Conservation (phyloP, 2,888 invertebrate species). For the Lymantria monacha region DNA sequence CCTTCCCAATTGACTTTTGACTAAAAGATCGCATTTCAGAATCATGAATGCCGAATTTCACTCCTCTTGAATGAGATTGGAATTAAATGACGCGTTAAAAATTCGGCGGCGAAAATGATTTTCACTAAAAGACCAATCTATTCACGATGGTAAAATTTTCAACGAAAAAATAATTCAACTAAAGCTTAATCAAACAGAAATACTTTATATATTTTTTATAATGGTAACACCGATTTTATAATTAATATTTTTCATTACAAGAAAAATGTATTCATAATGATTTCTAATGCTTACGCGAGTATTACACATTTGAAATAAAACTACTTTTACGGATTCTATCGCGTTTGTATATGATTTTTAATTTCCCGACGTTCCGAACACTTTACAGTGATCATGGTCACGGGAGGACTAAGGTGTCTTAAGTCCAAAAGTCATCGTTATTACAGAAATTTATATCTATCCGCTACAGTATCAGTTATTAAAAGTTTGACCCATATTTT, state of each 20-base stretch:
- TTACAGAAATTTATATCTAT: too few species aligned
- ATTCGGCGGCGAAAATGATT: constrained; percentile 13
- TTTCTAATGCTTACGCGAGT: too few species aligned
- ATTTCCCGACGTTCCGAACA: too few species aligned
- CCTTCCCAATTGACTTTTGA: constrained; percentile 12
- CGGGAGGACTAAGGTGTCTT: too few species aligned
- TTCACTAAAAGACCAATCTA: constrained; percentile 10
- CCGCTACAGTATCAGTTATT: too few species aligned
- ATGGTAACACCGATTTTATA: not conserved
- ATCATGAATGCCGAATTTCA: constrained; percentile 21
- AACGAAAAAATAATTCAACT: not conserved
- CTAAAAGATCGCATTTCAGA: constrained; percentile 15
- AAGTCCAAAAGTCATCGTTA: too few species aligned
- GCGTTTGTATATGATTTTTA: too few species aligned
- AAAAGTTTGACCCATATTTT: too few species aligned
- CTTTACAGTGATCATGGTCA: too few species aligned
- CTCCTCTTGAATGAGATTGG: constrained; percentile 22
- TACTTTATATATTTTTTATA: not conserved
- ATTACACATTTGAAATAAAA: too few species aligned
- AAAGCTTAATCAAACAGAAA: constrained; percentile 3
- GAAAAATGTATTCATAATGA: too few species aligned
- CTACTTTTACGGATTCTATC: too few species aligned
- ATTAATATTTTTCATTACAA: not conserved
- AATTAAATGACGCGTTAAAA: constrained; percentile 29
- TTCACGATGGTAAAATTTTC: constrained; percentile 5